Percentiles rank a stretch among this genome's conserved stretches.
Evolutionary conservation across 2,113 vertebrate genomes (phyloP).

Genomic region (Ibidorhyncha struthersii): DNA sequence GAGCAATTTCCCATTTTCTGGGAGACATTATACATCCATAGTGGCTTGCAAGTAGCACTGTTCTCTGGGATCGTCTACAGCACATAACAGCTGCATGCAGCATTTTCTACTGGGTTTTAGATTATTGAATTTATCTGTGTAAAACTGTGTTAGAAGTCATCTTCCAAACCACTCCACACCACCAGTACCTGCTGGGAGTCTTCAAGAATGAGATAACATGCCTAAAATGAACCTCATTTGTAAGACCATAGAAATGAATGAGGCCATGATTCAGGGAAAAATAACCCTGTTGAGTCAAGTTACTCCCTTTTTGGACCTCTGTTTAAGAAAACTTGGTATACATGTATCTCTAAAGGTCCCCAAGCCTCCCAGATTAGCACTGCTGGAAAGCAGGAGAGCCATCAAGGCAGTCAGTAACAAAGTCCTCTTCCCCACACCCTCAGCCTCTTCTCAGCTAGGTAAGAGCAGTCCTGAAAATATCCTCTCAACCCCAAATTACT

Average conservation of each 20-base stretch:
- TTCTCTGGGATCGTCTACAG: neutral
- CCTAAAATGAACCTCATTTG: neutral
- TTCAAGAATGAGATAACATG: neutral
- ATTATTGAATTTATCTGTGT: neutral
- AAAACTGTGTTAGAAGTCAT: neutral
- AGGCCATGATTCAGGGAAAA: neutral
- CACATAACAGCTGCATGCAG: neutral
- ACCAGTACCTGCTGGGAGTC: neutral
- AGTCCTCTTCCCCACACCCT: neutral
- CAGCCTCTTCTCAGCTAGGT: neutral
- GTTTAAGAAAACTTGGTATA: neutral
- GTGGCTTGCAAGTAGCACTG: neutral
- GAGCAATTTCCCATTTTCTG: neutral
- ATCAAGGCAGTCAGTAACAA: neutral
- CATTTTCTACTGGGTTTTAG: neutral
- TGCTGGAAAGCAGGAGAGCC: neutral
- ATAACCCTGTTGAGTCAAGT: neutral
- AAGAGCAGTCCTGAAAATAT: neutral
- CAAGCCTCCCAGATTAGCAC: neutral
- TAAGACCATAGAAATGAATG: neutral
- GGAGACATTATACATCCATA: neutral
- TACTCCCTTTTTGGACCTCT: neutral
- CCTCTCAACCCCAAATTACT: neutral
- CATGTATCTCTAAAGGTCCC: neutral
- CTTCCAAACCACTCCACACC: neutral